phyloP scores from a whole-genome alignment of 2,888 invertebrate genomes.

The Euplagia quadripunctaria region DNA sequence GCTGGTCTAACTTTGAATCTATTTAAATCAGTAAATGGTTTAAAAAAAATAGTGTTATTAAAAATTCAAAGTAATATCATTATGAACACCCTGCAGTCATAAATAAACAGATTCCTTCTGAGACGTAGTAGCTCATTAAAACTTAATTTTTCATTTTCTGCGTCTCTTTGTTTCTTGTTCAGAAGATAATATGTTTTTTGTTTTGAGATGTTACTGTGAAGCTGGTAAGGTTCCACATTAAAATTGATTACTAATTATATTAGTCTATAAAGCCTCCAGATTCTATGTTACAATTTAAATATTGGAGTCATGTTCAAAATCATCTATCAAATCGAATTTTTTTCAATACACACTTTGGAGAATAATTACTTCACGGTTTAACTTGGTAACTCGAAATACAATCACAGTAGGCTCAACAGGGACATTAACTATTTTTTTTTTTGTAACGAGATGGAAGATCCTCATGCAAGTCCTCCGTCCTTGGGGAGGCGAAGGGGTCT shows the following conservation, averaged over 20 bases:
- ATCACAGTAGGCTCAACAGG: too few relatives aligned
- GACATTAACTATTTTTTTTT: too few relatives aligned
- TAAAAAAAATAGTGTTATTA: background rate
- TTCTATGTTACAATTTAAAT: background rate
- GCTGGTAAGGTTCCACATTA: background rate
- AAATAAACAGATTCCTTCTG: conserved; percentile 7
- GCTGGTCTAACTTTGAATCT: background rate
- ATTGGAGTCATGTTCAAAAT: too few relatives aligned
- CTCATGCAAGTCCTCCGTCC: too few relatives aligned
- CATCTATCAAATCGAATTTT: too few relatives aligned
- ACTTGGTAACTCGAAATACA: too few relatives aligned
- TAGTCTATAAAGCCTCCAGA: background rate
- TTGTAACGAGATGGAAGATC: too few relatives aligned
- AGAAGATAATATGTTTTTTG: background rate
- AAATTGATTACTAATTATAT: background rate
- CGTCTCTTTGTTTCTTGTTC: conserved; percentile 2
- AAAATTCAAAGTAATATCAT: background rate
- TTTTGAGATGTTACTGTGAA: background rate
- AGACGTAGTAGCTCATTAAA: background rate
- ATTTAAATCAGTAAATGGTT: background rate
- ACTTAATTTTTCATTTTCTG: background rate
- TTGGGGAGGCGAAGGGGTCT: too few relatives aligned
- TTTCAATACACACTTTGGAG: too few relatives aligned
- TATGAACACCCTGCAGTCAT: background rate
- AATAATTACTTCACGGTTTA: too few relatives aligned